Evolutionary conservation across 1,140 invertebrate genomes (phyloP).

Genomic region (Drosophila pseudoobscura): DNA sequence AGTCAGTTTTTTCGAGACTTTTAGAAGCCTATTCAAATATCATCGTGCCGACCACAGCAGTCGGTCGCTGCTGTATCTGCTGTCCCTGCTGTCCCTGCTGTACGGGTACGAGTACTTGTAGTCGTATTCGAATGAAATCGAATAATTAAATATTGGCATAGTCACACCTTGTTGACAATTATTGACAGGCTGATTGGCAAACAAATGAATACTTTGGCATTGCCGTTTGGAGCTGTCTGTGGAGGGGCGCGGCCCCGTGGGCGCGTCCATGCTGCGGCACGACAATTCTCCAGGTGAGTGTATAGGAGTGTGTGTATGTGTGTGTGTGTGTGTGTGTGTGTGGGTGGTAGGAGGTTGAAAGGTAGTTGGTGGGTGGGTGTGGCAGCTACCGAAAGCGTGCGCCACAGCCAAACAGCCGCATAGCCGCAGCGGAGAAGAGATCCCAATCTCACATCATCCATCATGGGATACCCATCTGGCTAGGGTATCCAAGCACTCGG

Average conservation of each 20-base stretch:
- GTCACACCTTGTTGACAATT: conserved; percentile 82
- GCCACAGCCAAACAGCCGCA: too few relatives aligned
- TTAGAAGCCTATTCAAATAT: too few relatives aligned
- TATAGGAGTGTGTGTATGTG: not conserved
- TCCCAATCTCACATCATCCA: conserved; percentile 49
- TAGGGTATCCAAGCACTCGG: not conserved
- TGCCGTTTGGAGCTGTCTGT: conserved; percentile 44
- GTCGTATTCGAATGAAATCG: conserved; percentile 69
- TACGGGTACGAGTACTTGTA: conserved; percentile 11
- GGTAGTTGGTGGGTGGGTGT: conserved; percentile 41
- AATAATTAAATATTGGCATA: conserved; percentile 82
- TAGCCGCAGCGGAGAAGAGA: conserved; percentile 29
- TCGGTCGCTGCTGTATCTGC: not conserved
- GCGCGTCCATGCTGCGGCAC: conserved; percentile 30
- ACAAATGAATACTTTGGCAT: conserved; percentile 75
- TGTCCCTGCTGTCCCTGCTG: conserved; percentile 25
- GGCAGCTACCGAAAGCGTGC: conserved; percentile 40
- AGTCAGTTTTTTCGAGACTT: too few relatives aligned
- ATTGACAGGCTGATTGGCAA: conserved; percentile 81
- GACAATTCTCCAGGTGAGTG: conserved; percentile 48
- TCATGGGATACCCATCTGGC: conserved; percentile 7
- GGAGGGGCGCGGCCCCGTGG: conserved; percentile 48
- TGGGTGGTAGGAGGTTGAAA: conserved; percentile 22
- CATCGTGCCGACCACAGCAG: too few relatives aligned
- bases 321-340: not conserved